These are phyloP conservation scores for Dromas ardeola DNA, from an alignment of 2,113 vertebrate species.

Conservation along the genomic window DNA sequence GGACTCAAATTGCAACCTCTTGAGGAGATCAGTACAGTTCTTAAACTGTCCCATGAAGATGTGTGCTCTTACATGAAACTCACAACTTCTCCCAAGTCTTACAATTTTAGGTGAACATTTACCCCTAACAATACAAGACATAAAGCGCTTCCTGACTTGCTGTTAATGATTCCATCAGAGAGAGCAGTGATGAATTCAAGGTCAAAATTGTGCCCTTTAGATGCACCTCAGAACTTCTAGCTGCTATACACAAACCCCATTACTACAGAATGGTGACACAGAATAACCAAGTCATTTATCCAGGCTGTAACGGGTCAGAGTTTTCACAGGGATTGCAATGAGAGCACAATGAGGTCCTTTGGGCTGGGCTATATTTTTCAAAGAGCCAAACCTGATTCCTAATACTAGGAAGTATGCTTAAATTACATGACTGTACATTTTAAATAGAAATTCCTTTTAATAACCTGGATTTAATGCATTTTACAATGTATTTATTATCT, in stretches of 20 bases:
- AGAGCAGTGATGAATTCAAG: neutral
- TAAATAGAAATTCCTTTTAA: slow-evolving; percentile 51
- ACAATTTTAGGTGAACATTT: neutral
- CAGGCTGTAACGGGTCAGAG: neutral
- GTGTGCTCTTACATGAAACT: neutral
- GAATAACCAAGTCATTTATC: neutral
- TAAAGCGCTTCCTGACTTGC: neutral
- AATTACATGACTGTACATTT: slow-evolving; percentile 30
- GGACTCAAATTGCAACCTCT: neutral
- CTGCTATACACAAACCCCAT: neutral
- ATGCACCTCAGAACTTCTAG: neutral
- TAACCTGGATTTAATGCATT: slow-evolving; percentile 55
- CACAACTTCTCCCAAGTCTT: neutral
- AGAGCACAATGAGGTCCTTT: neutral
- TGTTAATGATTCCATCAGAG: neutral
- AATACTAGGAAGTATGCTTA: neutral
- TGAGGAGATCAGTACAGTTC: neutral
- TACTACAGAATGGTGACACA: neutral
- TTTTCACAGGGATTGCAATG: neutral
- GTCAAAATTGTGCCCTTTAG: neutral
- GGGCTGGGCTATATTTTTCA: neutral
- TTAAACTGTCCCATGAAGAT: neutral
- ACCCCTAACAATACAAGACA: neutral
- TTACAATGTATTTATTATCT: slow-evolving; percentile 71
- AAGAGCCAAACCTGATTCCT: neutral